Base-by-base conservation (phyloP, 92 coral and sea anemone species). In the Porites evermanni region DNA sequence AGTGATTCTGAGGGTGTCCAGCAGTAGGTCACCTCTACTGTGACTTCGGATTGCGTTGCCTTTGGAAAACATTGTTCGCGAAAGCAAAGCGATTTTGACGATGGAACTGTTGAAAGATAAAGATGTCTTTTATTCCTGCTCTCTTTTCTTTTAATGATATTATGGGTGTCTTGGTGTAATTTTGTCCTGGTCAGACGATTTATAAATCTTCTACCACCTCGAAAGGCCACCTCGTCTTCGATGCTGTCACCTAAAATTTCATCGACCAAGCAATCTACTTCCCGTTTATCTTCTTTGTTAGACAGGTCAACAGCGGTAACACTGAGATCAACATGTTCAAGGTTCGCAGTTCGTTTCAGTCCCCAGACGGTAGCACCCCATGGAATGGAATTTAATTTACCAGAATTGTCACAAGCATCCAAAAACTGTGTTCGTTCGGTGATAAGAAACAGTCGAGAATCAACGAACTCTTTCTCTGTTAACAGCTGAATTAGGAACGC, bases 341-440 rank as follows among this genome's bases (percentile, higher is more conserved):
- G 91, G 14, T 89, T 82, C 47, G 93, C 90, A 0, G 96, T 91
- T 85, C 96, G 77, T 53, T 89, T 80, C 7, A 93, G 80, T 14
- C 96, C 96, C 93, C 93, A 89, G 44, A 91, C 77, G 7, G 88
- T 88, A 17, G 92, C 44, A 10, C 84, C 79, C 92, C 92, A 93
- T 0, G 96, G 96, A 21, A 93, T 44, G 26, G 75, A 26, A 1
- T 26, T 26, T 23, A 24, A 24, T 0, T 17, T 74, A 18, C 32
- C 66, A 50, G 75, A 53, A 17, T 29, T 19, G 17, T 8, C 64
- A 54, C 70, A 59, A 6, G 58, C 53, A 20, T 12, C 44, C 11
- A 91, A 64, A 1, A 87, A 14, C 87, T 84, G 92, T 12, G 95
- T 73, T 13, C 65, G 54, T 11, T 77, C 70, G 6, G 92, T 72